Conservation (phyloP, 2,888 invertebrate species). For the Spicauda simplicius region DNA sequence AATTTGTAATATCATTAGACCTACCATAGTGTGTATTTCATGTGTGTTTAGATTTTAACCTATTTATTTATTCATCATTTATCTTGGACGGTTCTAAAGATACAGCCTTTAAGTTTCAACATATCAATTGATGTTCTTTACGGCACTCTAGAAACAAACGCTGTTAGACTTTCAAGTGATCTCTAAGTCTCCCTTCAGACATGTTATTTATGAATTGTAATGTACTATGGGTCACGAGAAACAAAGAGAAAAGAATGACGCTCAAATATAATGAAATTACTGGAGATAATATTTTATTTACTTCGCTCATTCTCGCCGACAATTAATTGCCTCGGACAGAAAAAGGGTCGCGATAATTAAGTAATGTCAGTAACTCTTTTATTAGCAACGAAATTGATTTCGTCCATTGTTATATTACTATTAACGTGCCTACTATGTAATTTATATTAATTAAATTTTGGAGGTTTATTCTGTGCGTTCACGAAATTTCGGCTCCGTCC, state of each 20-base stretch:
- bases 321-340: conserved; percentile 33
- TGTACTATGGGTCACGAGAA: background rate
- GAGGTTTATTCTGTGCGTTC: too few species aligned
- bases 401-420: conserved; percentile 18
- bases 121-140: too few species aligned
- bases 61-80: too few species aligned
- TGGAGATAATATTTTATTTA: conserved; percentile 28
- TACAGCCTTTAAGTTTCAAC: too few species aligned
- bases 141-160: too few species aligned
- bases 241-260: background rate
- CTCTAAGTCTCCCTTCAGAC: background rate
- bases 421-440: conserved; percentile 16
- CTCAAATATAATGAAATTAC: conserved; percentile 19
- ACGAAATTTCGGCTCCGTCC: too few species aligned
- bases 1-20: too few species aligned
- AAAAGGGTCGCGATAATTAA: conserved; percentile 37
- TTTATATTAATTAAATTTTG: conserved; percentile 20
- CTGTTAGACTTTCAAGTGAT: background rate
- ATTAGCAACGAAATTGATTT: conserved; percentile 30
- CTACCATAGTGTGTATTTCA: too few species aligned
- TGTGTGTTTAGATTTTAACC: too few species aligned
- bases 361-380: conserved; percentile 34
- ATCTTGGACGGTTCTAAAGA: too few species aligned
- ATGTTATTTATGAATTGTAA: too few species aligned
- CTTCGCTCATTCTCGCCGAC: conserved; percentile 27